These are phyloP conservation scores for Rugalucina vietnamica DNA, from an alignment of 2,888 invertebrate species.

Conservation along the genomic window DNA sequence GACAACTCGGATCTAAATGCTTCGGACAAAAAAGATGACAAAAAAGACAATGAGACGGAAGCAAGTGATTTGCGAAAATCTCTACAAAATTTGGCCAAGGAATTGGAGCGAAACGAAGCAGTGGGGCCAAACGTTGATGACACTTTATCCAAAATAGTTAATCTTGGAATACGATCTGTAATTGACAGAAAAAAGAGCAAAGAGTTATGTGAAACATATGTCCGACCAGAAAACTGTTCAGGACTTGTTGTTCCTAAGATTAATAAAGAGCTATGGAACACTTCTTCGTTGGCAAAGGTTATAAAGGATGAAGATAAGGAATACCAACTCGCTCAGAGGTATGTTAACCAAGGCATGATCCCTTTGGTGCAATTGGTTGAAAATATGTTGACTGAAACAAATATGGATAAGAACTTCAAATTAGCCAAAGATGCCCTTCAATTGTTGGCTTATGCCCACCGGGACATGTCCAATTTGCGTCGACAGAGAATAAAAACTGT, in stretches of 20 bases:
- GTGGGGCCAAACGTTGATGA: neutral
- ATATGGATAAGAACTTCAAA: neutral
- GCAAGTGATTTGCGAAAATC: neutral
- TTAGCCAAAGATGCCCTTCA: constrained; percentile 9
- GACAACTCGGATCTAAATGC: no score
- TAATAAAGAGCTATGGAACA: constrained; percentile 11
- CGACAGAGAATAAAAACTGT: constrained; percentile 11
- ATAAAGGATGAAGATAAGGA: neutral
- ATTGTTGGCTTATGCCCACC: constrained; percentile 23
- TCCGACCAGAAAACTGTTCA: constrained; percentile 4
- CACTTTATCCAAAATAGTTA: neutral
- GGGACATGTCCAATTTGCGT: constrained; percentile 8
- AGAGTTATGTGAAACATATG: neutral
- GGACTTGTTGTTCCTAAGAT: neutral
- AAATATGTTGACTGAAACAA: neutral
- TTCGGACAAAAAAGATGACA: neutral
- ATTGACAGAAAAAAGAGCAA: neutral
- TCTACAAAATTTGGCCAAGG: neutral
- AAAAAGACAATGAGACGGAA: neutral
- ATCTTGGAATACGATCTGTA: neutral
- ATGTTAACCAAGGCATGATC: neutral
- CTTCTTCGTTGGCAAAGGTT: neutral
- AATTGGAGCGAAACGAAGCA: neutral
- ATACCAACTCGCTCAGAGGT: neutral
- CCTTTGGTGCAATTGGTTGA: constrained; percentile 9